Evolutionary conservation across 2,888 invertebrate species (phyloP).

Genomic region (Pandemis corylana): DNA sequence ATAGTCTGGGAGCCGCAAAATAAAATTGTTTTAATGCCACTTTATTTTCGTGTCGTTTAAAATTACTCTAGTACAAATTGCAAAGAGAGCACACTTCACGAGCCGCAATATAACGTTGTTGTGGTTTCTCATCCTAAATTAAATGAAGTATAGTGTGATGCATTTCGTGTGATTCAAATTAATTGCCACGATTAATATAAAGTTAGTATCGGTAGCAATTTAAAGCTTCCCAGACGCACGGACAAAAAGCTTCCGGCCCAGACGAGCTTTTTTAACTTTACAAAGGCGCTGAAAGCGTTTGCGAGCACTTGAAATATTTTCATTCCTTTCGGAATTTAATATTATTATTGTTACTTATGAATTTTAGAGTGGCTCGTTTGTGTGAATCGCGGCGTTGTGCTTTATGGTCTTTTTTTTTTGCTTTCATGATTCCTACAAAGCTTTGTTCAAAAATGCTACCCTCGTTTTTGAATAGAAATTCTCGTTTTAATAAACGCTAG

Average conservation of each 20-base stretch:
- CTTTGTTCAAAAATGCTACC: background rate
- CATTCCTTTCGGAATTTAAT: slow-evolving; percentile 32
- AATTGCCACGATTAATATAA: background rate
- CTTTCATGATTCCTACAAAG: background rate
- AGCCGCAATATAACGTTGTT: no score
- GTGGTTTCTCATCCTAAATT: no score
- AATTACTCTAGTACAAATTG: no score
- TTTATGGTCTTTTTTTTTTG: background rate
- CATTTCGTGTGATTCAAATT: background rate
- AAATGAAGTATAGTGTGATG: no score
- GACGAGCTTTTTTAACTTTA: slow-evolving; percentile 20
- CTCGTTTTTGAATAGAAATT: background rate
- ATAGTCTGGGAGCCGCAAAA: no score
- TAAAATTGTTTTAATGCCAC: no score
- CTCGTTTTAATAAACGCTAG: background rate
- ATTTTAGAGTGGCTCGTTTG: slow-evolving; percentile 18
- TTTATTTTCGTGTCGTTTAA: no score
- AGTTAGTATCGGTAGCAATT: slow-evolving; percentile 16
- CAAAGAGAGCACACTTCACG: no score
- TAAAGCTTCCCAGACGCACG: slow-evolving; percentile 1
- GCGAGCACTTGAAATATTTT: slow-evolving; percentile 31
- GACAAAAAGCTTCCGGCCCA: slow-evolving; percentile 33
- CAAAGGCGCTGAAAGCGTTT: slow-evolving; percentile 34
- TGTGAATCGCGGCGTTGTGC: background rate
- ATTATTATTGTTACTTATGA: slow-evolving; percentile 34